A percentile compares a stretch with the other conserved stretches of the same genome.
Conservation (phyloP, 2,797 vertebrate genomes). For the Coregonus suidteri region DNA sequence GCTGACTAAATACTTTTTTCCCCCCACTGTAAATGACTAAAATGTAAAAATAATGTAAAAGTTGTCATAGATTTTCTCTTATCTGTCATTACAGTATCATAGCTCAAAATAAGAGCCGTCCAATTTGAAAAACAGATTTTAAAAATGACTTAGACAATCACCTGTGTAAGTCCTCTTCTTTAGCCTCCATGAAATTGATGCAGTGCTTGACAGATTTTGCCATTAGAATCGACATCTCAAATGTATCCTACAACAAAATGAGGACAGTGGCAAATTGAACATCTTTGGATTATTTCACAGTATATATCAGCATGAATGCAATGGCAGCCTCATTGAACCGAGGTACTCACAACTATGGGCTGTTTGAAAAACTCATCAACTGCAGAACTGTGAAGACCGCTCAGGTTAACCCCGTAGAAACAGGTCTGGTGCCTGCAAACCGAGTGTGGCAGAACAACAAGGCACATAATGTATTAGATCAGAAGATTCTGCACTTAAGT, state of each 20-base stretch:
- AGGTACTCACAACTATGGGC: conserved; percentile 73
- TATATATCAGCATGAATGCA: background rate
- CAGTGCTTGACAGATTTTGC: conserved; percentile 78
- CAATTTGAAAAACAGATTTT: background rate
- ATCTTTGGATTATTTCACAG: background rate
- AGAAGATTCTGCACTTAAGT: background rate
- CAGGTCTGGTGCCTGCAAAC: conserved; percentile 76
- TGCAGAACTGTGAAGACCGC: conserved; percentile 68
- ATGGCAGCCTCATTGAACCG: background rate
- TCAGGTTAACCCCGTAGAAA: conserved; percentile 79
- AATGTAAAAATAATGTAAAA: too few relatives aligned
- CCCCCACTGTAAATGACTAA: too few relatives aligned
- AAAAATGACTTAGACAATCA: conserved; percentile 25
- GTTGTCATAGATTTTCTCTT: background rate
- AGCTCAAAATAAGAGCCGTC: background rate
- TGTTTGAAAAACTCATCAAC: conserved; percentile 80
- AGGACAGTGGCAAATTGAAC: background rate
- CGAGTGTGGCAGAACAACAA: background rate
- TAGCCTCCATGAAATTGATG: conserved; percentile 78
- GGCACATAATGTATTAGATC: background rate
- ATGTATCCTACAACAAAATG: conserved; percentile 72
- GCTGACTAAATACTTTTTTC: too few relatives aligned
- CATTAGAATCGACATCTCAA: conserved; percentile 81
- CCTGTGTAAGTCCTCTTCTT: conserved; percentile 79
- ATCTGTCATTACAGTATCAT: background rate